Evolutionary conservation across 2,797 vertebrate species (phyloP), one percentile per base, ranked within the genome.

Genomic region (Halcyon leucocephala): DNA sequence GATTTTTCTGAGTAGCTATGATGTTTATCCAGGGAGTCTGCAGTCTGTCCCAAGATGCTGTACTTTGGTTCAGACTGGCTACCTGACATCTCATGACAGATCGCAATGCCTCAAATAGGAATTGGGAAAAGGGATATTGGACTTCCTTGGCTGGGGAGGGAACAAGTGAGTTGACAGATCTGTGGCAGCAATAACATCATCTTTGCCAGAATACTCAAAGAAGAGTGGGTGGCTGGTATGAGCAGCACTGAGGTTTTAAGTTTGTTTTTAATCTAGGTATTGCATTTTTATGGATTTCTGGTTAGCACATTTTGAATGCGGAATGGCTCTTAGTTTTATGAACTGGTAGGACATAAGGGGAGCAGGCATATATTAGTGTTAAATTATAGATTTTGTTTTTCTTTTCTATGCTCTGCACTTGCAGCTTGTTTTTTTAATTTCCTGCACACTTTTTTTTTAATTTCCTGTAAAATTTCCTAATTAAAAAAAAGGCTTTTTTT

Each of bases 361-460:
- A 91, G 19, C 52, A 95, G 87, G 21, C 24, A 1, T 46, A 42
- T 64, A 55, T 79, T 70, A 35, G 21, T 26, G 26, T 52, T 86
- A 24, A 92, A 57, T 41, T 90, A 58, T 54, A 60, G 31, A 72
- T 66, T 65, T 33, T 76, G 33, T 5, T 79, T 95, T 83, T 55
- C 28, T 70, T 94, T 69, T 83, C 55, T 22, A 44, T 52, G 21
- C 12, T 72, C 33, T 55, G 49, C 33, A 21, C n/a, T 74, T 71
- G 22, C 67, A 64, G 80, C 93, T 79, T 92, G 78, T 86, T 91
- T 72, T 52, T 72, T 89, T 95, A 85, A 89, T 84, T 96, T 95
- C 55, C 58, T 81, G n/a, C 26, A 29, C 22, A 49, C 78, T 95
- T 89, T 89, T 52, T 72, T 52, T 72, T 89, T 95, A 85, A 89